phyloP scores from a whole-genome alignment of 2,888 invertebrate species.

The Monochamus alternatus region DNA sequence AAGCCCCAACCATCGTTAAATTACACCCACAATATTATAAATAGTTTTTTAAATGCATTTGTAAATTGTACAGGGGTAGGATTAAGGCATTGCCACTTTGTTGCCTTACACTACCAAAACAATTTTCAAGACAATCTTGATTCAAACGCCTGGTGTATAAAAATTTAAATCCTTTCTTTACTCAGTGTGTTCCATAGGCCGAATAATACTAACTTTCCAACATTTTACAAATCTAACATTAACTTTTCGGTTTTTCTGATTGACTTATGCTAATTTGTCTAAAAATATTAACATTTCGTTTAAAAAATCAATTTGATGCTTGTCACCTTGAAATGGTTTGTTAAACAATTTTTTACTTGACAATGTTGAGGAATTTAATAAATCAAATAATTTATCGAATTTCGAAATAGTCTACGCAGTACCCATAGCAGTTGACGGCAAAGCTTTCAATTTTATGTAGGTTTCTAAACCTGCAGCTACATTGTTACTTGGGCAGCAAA shows the following conservation, averaged over 20 bases:
- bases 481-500: background rate
- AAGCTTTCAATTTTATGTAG: background rate
- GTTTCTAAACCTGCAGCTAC: background rate
- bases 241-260: constrained; percentile 7
- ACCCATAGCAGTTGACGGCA: background rate
- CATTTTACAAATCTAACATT: background rate
- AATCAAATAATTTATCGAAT: constrained; percentile 14
- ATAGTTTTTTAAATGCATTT: constrained; percentile 20
- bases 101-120: background rate
- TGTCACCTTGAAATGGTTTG: background rate
- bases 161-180: background rate
- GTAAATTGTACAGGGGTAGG: constrained; percentile 3
- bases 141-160: background rate
- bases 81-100: constrained; percentile 6
- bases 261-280: background rate
- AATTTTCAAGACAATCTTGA: constrained; percentile 1
- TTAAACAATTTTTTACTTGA: background rate
- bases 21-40: no score
- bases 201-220: background rate
- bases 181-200: background rate
- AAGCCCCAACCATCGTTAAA: no score
- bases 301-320: background rate
- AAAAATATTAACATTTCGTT: constrained; percentile 6
- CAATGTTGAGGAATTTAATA: constrained; percentile 7
- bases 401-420: background rate